These are phyloP conservation scores for Stomatorhinus ivindoensis DNA, from an alignment of 2,113 vertebrate genomes.

Conservation along the genomic window DNA sequence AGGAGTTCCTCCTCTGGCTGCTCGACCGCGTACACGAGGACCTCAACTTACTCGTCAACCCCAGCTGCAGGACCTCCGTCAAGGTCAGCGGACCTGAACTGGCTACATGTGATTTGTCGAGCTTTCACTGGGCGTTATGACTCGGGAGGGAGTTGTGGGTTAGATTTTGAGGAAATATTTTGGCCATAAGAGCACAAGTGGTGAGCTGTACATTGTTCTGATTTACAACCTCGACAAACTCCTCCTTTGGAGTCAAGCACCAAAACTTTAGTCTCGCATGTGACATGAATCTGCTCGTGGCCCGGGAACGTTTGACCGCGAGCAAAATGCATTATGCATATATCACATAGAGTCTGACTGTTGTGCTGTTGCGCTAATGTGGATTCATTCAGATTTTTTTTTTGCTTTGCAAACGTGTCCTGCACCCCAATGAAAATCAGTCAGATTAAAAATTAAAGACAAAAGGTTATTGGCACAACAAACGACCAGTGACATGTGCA, in stretches of 20 bases:
- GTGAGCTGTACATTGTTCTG: neutral
- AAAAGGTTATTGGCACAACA: no score
- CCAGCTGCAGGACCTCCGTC: constrained; percentile 61
- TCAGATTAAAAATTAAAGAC: no score
- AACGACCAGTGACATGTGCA: no score
- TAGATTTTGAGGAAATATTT: neutral
- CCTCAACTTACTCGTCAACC: constrained; percentile 72
- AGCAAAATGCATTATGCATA: neutral
- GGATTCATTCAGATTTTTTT: neutral
- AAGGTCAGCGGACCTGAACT: constrained; percentile 61
- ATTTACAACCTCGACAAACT: constrained; percentile 8
- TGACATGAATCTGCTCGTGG: constrained; percentile 18
- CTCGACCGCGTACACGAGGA: constrained; percentile 94
- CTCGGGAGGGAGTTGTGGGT: neutral
- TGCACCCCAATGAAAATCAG: no score
- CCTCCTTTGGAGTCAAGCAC: neutral
- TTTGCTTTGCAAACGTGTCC: neutral
- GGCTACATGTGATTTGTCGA: neutral
- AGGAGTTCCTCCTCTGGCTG: constrained; percentile 97
- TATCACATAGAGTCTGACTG: neutral
- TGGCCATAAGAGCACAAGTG: neutral
- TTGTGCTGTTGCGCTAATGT: neutral
- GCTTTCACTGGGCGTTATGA: neutral
- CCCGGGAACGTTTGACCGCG: neutral
- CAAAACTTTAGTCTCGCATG: neutral